Conservation (phyloP, 1,140 invertebrate genomes). For the Drosophila triauraria region DNA sequence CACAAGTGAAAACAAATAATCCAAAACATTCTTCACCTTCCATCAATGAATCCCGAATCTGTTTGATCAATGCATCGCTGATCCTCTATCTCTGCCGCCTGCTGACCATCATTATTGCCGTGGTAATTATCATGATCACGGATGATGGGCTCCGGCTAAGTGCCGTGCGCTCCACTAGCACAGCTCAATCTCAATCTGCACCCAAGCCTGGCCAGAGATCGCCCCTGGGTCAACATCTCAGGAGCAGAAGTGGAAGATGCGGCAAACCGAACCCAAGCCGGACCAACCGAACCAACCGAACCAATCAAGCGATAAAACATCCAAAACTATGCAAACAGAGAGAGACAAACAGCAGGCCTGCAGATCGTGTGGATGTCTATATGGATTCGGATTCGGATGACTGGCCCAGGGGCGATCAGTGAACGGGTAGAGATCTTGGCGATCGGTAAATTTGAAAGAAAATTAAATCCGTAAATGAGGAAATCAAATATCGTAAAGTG, state of each 20-base stretch:
- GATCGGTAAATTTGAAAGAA: conserved; percentile 82
- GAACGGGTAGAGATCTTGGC: conserved; percentile 65
- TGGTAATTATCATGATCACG: conserved; percentile 51
- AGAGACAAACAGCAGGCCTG: conserved; percentile 45
- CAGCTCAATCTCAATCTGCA: conserved; percentile 60
- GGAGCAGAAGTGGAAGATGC: conserved; percentile 41
- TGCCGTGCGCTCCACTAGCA: conserved; percentile 58
- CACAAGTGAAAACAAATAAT: neutral
- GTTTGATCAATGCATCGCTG: conserved; percentile 13
- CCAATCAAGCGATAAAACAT: conserved; percentile 79
- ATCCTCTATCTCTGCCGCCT: neutral
- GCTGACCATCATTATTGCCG: conserved; percentile 27
- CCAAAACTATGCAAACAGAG: conserved; percentile 77
- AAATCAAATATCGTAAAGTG: conserved; percentile 84
- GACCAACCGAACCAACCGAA: conserved; percentile 58
- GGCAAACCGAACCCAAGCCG: conserved; percentile 58
- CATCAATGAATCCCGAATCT: conserved; percentile 10
- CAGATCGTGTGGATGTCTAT: conserved; percentile 52
- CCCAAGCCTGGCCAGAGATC: conserved; percentile 39
- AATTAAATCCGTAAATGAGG: conserved; percentile 84
- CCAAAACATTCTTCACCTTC: neutral
- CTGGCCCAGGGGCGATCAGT: conserved; percentile 42
- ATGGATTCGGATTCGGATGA: conserved; percentile 55
- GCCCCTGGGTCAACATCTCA: conserved; percentile 63
- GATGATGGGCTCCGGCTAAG: conserved; percentile 41